These are phyloP conservation scores for Lanius ludovicianus DNA, from an alignment of 2,113 vertebrate genomes.

Conservation along the genomic window DNA sequence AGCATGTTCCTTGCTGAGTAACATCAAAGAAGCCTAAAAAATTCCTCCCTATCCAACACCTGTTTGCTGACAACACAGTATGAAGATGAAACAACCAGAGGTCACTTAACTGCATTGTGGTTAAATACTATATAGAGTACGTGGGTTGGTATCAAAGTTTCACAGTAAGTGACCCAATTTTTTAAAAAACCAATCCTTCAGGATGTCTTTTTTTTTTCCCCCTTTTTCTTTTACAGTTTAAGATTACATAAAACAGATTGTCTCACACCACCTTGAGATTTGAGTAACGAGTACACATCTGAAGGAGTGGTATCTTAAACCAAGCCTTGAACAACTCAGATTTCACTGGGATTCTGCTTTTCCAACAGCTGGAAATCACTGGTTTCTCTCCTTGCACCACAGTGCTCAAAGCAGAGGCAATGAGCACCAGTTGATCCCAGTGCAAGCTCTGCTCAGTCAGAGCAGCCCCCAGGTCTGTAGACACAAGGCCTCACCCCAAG, in stretches of 20 bases:
- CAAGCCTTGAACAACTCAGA: slow-evolving; percentile 90
- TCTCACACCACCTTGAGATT: slow-evolving; percentile 14
- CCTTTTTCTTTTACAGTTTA: background rate
- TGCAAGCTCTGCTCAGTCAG: background rate
- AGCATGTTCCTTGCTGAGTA: background rate
- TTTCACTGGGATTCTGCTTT: slow-evolving; percentile 67
- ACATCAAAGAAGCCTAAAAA: background rate
- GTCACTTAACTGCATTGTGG: slow-evolving; percentile 92
- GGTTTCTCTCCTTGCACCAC: background rate
- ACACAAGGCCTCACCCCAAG: slow-evolving; percentile 33
- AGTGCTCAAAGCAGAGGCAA: background rate
- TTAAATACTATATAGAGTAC: slow-evolving; percentile 78
- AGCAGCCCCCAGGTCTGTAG: slow-evolving; percentile 33
- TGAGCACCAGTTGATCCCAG: background rate
- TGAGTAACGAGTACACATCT: slow-evolving; percentile 75
- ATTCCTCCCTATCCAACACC: slow-evolving; percentile 1
- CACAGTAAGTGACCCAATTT: slow-evolving; percentile 96
- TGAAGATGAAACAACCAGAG: slow-evolving; percentile 94
- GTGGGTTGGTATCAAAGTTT: slow-evolving; percentile 80
- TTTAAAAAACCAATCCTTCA: slow-evolving; percentile 93
- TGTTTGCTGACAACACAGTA: slow-evolving; percentile 89
- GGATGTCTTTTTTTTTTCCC: slow-evolving; percentile 67
- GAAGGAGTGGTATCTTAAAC: slow-evolving; percentile 96
- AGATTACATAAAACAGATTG: background rate
- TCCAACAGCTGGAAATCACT: background rate